These are phyloP conservation scores for Drosophila bocki DNA, from an alignment of 1,140 invertebrate species.

Conservation along the genomic window DNA sequence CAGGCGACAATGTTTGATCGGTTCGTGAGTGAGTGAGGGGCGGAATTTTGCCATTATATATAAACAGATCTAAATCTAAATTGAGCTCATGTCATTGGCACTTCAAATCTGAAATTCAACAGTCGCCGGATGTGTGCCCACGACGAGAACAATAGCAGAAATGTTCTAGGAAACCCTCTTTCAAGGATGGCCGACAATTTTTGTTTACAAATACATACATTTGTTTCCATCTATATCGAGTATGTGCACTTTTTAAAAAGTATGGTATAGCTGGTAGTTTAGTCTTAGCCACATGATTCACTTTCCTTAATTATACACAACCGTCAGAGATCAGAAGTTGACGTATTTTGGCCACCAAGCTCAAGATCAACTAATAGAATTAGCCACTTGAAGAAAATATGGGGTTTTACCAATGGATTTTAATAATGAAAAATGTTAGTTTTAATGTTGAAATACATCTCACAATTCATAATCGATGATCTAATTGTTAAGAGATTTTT, in stretches of 20 bases:
- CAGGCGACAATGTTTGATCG: constrained; percentile 53
- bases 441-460: not conserved
- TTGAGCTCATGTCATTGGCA: constrained; percentile 63
- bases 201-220: constrained; percentile 33
- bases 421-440: too few relatives aligned
- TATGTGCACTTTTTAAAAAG: constrained; percentile 11
- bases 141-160: constrained; percentile 29
- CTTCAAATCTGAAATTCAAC: constrained; percentile 40
- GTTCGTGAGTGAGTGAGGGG: constrained; percentile 1
- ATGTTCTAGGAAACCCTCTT: constrained; percentile 35
- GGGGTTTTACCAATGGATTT: not conserved
- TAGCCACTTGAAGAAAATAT: constrained; percentile 38
- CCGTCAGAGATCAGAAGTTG: constrained; percentile 40
- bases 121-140: constrained; percentile 37
- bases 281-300: constrained; percentile 55
- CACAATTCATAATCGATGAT: not conserved
- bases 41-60: constrained; percentile 28
- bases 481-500: not conserved
- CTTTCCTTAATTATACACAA: constrained; percentile 41
- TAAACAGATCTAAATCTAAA: constrained; percentile 36
- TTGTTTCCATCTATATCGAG: constrained; percentile 7
- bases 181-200: not conserved
- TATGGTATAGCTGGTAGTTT: constrained; percentile 15
- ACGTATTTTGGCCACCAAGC: constrained; percentile 55
- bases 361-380: constrained; percentile 18